Base-by-base conservation (phyloP, 2,113 vertebrate genomes). In the Heterotis niloticus region DNA sequence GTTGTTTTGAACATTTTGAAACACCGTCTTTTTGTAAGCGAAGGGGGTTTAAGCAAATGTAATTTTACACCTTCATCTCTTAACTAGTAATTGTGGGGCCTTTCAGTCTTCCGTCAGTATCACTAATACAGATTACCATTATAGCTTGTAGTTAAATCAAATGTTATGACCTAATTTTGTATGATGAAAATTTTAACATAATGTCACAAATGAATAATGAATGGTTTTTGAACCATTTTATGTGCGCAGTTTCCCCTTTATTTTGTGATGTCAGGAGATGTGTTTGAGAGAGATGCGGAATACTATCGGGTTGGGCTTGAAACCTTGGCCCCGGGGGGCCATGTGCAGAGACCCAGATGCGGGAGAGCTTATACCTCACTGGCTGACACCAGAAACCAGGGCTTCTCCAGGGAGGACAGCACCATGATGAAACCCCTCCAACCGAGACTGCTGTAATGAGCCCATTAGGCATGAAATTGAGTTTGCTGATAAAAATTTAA, bases 381-480 rank as follows among this genome's bases (percentile, higher is more conserved):
- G 23, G 5, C 72, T 26, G 24, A 11, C 59, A n/a, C 23, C 28
- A 44, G 24, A 20, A 13, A n/a, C 23, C 28, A 44, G 57, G 28
- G 59, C 28, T n/a, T 67, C 77, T 69, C 18, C 54, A 10, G 67
- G 67, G 67, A 60, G 14, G 28, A 18, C 67, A 14, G 18, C 18
- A n/a, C 11, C 56, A 10, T 51, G 67, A 44, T 0, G 28, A 24
- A n/a, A 20, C 66, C 9, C 54, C 57, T 78, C 67, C 57, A 62
- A 29, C 66, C 56, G n/a, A 69, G 77, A 71, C 57, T 7, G 13
- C 13, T 7, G 56, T 78, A 78, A 78, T 78, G 66, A 71, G 62
- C 20, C 67, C 56, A 34, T 60, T 78, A 78, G 57, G 54, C 67
- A 69, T 71, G 67, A 78, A 78, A 78, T 78, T 71, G 57, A n/a